Conservation (phyloP, 2,888 invertebrate genomes). For the Phyllotreta cruciferae region DNA sequence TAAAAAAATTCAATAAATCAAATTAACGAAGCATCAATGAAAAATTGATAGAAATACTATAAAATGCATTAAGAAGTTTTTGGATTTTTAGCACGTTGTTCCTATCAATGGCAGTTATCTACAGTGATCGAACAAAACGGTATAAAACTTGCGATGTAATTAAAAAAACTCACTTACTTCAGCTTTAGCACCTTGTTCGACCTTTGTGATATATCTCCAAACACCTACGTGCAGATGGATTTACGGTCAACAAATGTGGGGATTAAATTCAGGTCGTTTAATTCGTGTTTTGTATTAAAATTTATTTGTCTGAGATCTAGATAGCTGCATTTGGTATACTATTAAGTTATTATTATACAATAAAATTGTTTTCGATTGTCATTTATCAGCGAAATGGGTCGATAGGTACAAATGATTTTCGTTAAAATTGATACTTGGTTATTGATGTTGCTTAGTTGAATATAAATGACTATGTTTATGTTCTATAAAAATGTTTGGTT, state of each 20-base stretch:
- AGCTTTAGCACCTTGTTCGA: slow-evolving; percentile 25
- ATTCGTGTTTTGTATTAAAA: slow-evolving; percentile 39
- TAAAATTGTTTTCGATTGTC: slow-evolving; percentile 31
- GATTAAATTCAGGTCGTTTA: slow-evolving; percentile 41
- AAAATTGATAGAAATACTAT: no score
- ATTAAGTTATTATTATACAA: slow-evolving; percentile 32
- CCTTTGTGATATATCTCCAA: slow-evolving; percentile 31
- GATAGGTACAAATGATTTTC: slow-evolving; percentile 28
- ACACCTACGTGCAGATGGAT: slow-evolving; percentile 32
- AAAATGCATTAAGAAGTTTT: no score
- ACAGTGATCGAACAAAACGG: no score
- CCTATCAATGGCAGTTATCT: no score
- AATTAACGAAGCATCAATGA: no score
- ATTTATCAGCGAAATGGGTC: slow-evolving; percentile 31
- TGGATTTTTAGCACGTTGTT: no score
- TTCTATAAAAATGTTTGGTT: no score
- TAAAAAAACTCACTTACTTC: slow-evolving; percentile 21
- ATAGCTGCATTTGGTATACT: slow-evolving; percentile 36
- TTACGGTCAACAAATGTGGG: slow-evolving; percentile 32
- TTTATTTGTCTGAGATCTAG: slow-evolving; percentile 38
- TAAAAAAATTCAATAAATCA: no score
- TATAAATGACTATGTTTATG: neutral
- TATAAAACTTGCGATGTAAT: slow-evolving; percentile 4
- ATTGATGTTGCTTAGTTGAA: neutral
- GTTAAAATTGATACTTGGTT: slow-evolving; percentile 3